Conservation (phyloP, 2,888 invertebrate species). For the Sminthurides aquaticus region DNA sequence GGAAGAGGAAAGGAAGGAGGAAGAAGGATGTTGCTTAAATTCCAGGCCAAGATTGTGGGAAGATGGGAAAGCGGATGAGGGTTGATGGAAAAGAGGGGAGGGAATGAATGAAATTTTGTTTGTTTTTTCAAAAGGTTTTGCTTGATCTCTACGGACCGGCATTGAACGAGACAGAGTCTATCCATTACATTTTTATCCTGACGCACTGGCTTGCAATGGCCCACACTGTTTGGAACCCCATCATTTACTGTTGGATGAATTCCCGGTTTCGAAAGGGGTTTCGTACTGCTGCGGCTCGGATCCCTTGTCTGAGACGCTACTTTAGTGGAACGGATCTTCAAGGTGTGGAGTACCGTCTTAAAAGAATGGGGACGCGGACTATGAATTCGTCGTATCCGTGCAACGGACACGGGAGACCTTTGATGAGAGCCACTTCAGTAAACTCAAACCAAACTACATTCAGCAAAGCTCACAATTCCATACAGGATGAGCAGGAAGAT, state of each 20-base stretch:
- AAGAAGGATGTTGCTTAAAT: no score
- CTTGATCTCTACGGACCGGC: not conserved
- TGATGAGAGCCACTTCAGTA: slow-evolving; percentile 1
- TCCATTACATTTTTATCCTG: slow-evolving; percentile 44
- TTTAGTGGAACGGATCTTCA: not conserved
- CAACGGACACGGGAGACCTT: not conserved
- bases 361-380: slow-evolving; percentile 4
- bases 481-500: slow-evolving; percentile 1
- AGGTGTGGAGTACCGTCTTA: not conserved
- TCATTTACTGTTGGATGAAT: slow-evolving; percentile 47
- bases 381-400: not conserved
- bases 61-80: no score
- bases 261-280: slow-evolving; percentile 46
- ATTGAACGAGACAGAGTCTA: slow-evolving; percentile 8
- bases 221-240: slow-evolving; percentile 46
- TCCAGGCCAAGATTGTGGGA: no score
- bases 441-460: slow-evolving; percentile 3
- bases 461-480: not conserved
- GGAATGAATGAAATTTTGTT: no score
- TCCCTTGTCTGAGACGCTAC: not conserved
- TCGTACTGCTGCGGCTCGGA: slow-evolving; percentile 1
- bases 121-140: no score
- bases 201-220: slow-evolving; percentile 46
- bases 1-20: no score
- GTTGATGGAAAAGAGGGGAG: not conserved